Evolutionary conservation across 1,140 invertebrate species (phyloP), one percentile per base, ranked within the genome.

Genomic region (Macrobrachium rosenbergii): DNA sequence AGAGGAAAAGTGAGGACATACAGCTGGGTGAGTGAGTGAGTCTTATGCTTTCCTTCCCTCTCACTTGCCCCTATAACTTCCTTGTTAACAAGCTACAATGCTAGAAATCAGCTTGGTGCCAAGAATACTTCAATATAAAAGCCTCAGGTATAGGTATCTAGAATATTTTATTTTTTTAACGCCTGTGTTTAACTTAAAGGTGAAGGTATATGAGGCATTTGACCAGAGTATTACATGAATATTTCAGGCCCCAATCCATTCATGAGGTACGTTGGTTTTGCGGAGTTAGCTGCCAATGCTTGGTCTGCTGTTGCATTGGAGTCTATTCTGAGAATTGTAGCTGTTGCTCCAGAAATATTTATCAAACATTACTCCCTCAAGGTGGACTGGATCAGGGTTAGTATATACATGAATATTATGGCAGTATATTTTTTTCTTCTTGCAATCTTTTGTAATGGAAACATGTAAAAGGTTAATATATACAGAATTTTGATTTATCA

Each of bases 251-350:
- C 84, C 11, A 87, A 88, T 52, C 87, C 87, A n/a, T 88, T 88
- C 43, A 72, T 87, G 76, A 75, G 83, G 43, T 90, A 90, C 78
- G 45, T 91, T 12, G 90, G 88, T 23, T 73, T 91, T 80, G 83
- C 88, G 64, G 83, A 91, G 72, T 69, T 90, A 73, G 83, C 88
- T 19, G 89, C 89, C 52, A 87, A 90, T 91, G 83, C 89, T 91
- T 92, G 91, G 90, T 88, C 90, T 76, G 87, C 87, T 17, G 77
- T 90, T 91, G 92, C 95, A 0, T 91, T 97, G 85, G 94, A 94
- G 88, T 96, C 95, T 89, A 92, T 96, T 89, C 91, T 96, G 73
- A 96, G 96, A 92, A 92, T 96, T 19, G 92, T 96, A 43, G 95
- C 96, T 11, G 95, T 95, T 89, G 93, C 94, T 69, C 94, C 95